A percentile compares a stretch with the other conserved stretches of the same genome.
phyloP scores from a whole-genome alignment of 2,113 vertebrate genomes.

The Gallinago undulata region DNA sequence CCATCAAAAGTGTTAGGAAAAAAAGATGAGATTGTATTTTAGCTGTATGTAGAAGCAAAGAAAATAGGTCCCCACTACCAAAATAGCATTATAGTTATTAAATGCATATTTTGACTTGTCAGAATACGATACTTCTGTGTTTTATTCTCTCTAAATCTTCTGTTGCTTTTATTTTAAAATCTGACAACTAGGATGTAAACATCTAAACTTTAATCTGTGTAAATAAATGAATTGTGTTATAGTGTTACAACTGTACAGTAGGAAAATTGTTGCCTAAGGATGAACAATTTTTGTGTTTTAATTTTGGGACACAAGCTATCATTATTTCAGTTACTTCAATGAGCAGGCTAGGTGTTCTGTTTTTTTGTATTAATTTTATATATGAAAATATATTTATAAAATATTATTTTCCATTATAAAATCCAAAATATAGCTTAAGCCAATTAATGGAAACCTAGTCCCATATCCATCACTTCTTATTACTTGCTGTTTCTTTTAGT shows the following conservation, averaged over 20 bases:
- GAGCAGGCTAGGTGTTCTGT: not conserved
- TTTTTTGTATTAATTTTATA: not conserved
- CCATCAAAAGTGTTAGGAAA: not conserved
- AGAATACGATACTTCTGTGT: not conserved
- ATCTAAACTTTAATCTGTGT: not conserved
- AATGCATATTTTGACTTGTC: constrained; percentile 31
- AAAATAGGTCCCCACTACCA: not conserved
- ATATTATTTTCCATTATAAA: not conserved
- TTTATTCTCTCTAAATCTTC: constrained; percentile 9
- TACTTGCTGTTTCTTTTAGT: not conserved
- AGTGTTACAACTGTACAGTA: not conserved
- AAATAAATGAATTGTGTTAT: not conserved
- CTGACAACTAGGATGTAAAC: not conserved
- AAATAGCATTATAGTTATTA: constrained; percentile 7
- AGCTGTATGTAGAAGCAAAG: not conserved
- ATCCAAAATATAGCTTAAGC: not conserved
- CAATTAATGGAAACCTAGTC: not conserved
- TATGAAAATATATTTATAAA: not conserved
- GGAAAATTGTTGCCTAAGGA: not conserved
- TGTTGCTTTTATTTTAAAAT: constrained; percentile 19
- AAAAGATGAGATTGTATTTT: constrained; percentile 8
- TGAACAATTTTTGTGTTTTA: not conserved
- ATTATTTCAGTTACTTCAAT: not conserved
- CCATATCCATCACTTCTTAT: not conserved
- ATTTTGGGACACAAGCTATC: not conserved